A percentile compares a stretch with the other conserved stretches of the same genome.
phyloP scores from a whole-genome alignment of 2,113 vertebrate genomes.

The Telmatochromis sp. region DNA sequence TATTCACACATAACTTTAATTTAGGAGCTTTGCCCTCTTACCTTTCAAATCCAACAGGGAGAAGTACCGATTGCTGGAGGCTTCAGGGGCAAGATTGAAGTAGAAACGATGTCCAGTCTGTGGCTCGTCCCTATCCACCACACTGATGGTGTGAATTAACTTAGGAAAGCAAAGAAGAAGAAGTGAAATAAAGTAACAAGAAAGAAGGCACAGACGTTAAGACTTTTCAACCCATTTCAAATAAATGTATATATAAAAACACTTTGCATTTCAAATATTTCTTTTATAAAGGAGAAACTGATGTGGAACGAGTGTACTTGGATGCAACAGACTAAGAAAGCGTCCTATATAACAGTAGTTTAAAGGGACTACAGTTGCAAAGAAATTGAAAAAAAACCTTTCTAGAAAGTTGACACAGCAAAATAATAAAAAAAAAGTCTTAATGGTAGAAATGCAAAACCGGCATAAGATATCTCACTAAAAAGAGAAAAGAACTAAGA shows the following conservation, averaged over 20 bases:
- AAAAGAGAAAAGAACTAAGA: not conserved
- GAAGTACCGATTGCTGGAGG: constrained; percentile 83
- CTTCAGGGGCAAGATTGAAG: constrained; percentile 86
- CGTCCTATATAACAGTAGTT: not conserved
- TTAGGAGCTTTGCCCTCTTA: constrained; percentile 50
- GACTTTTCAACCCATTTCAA: not conserved
- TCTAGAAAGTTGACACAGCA: not conserved
- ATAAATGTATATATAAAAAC: constrained; percentile 2
- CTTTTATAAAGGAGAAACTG: not conserved
- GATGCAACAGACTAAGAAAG: constrained; percentile 2
- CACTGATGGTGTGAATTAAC: constrained; percentile 97
- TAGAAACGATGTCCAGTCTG: constrained; percentile 89
- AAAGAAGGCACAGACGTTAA: not conserved
- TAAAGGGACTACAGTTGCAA: constrained; percentile 8
- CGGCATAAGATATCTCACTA: not conserved
- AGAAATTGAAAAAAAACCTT: not conserved
- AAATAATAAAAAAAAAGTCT: not conserved
- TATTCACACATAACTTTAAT: not conserved
- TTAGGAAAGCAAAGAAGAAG: constrained; percentile 33
- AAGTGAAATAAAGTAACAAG: not conserved
- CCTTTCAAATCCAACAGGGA: constrained; percentile 90
- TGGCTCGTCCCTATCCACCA: constrained; percentile 92
- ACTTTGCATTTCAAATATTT: constrained; percentile 29
- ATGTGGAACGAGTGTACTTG: not conserved
- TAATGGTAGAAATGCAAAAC: constrained; percentile 14